These are phyloP conservation scores for Thymelicus sylvestris DNA, from an alignment of 2,888 invertebrate species.

Conservation along the genomic window DNA sequence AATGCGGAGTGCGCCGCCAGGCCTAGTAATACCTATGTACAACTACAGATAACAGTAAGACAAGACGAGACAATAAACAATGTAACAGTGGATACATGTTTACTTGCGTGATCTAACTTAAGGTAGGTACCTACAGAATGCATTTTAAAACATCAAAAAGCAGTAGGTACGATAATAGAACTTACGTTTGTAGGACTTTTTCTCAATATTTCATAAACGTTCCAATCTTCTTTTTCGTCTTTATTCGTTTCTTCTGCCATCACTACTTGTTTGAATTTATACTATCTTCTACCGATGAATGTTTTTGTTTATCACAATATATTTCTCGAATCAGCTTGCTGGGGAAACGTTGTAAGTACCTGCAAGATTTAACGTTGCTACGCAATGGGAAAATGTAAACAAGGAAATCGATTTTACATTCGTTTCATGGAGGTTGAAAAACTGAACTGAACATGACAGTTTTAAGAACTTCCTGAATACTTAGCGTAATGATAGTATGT, in stretches of 20 bases:
- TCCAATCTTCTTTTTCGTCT: conserved; percentile 88
- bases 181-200: conserved; percentile 85
- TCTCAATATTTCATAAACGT: conserved; percentile 88
- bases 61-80: too few relatives aligned
- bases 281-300: background rate
- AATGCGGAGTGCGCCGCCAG: too few relatives aligned
- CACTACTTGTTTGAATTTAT: background rate
- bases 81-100: too few relatives aligned
- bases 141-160: conserved; percentile 7
- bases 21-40: too few relatives aligned
- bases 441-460: too few relatives aligned
- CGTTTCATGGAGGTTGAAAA: background rate
- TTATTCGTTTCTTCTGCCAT: conserved; percentile 76
- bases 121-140: too few relatives aligned
- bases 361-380: conserved; percentile 53
- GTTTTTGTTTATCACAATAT: conserved; percentile 2
- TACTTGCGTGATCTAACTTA: too few relatives aligned
- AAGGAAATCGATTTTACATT: conserved; percentile 54
- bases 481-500: too few relatives aligned
- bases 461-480: too few relatives aligned
- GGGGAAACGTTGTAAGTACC: background rate
- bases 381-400: conserved; percentile 56
- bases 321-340: background rate
- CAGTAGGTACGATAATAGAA: conserved; percentile 32
- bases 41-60: too few relatives aligned